A percentile compares a stretch with the other conserved stretches of the same genome.
Evolutionary conservation across 2,113 vertebrate genomes (phyloP).

Genomic region (Pseudorhombus dupliciocellatus): DNA sequence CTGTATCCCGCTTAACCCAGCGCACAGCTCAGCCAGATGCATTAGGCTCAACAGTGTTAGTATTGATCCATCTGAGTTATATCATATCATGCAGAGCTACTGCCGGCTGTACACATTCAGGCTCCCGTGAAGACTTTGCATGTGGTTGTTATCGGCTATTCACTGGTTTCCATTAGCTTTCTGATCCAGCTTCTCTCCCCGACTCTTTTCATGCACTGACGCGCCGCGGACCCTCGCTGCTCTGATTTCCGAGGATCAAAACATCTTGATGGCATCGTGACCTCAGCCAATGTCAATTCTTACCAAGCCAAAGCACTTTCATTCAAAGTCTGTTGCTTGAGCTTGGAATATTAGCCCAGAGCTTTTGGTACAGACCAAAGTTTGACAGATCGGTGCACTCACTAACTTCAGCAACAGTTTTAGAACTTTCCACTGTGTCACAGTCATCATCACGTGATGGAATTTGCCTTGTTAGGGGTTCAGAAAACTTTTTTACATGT

Average conservation of each 20-base stretch:
- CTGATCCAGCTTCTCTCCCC: conserved; percentile 24
- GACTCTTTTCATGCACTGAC: conserved; percentile 17
- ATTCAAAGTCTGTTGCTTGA: not conserved
- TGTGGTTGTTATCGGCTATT: conserved; percentile 56
- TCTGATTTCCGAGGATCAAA: conserved; percentile 15
- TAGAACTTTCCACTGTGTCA: not conserved
- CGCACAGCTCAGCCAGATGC: conserved; percentile 43
- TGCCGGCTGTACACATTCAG: conserved; percentile 16
- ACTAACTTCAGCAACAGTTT: not conserved
- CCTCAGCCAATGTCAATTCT: not conserved
- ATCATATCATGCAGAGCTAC: conserved; percentile 49
- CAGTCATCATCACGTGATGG: too few relatives aligned
- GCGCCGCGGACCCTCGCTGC: not conserved
- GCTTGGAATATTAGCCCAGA: not conserved
- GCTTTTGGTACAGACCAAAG: not conserved
- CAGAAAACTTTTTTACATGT: not conserved
- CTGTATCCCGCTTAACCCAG: conserved; percentile 52
- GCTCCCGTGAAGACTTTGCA: conserved; percentile 45
- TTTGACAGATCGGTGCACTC: not conserved
- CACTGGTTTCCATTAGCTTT: conserved; percentile 53
- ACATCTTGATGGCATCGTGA: conserved; percentile 8
- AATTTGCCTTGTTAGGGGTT: not conserved
- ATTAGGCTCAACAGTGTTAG: conserved; percentile 60
- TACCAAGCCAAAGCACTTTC: not conserved
- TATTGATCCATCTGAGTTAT: conserved; percentile 66